phyloP scores from a whole-genome alignment of 2,888 invertebrate genomes.

The Nephrotoma flavescens region DNA sequence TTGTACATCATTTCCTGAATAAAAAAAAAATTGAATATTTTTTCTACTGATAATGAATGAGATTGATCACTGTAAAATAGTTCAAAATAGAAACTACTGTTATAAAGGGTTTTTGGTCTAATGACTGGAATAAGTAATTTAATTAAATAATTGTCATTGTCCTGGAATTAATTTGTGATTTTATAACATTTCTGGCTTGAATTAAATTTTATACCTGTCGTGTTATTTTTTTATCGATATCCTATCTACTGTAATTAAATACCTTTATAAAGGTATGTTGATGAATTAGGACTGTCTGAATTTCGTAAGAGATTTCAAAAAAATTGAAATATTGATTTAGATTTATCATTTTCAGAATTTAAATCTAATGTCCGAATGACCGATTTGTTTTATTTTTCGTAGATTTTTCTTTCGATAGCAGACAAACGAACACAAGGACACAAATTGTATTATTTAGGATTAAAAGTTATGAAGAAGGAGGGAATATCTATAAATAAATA shows the following conservation, averaged over 20 bases:
- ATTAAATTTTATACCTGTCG: neutral
- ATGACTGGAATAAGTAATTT: neutral
- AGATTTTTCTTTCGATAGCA: neutral
- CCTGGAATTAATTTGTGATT: neutral
- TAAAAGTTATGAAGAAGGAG: neutral
- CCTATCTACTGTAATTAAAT: neutral
- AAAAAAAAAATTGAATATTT: neutral
- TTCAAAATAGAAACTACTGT: neutral
- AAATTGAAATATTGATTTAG: neutral
- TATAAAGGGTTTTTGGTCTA: neutral
- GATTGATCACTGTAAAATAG: neutral
- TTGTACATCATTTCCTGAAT: neutral
- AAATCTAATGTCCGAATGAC: neutral
- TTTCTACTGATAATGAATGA: neutral
- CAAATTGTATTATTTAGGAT: neutral
- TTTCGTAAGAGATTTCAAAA: neutral
- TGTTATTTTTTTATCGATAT: neutral
- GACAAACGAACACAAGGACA: neutral
- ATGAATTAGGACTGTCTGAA: neutral
- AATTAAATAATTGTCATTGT: neutral
- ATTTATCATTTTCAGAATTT: neutral
- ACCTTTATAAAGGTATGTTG: neutral
- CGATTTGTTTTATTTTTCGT: neutral
- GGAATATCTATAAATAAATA: neutral
- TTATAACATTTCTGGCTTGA: neutral